Base-by-base conservation (phyloP, 2,888 invertebrate species). In the Noctua fimbriata region DNA sequence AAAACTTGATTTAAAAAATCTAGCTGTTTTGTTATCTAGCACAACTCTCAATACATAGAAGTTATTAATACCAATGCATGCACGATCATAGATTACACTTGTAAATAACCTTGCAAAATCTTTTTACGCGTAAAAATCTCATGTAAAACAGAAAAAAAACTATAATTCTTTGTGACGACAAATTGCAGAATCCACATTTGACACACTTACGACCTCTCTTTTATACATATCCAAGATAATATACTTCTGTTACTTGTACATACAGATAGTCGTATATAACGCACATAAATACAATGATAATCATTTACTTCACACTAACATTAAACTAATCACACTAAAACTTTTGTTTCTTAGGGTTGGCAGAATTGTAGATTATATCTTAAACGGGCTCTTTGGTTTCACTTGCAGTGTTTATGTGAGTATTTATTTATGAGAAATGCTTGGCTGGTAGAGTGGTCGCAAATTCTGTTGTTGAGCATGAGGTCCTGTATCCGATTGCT, bases 261-360 rank as follows among this genome's bases (percentile, higher is more conserved):
- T 16, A 84, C 36, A 52, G 12, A 21, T 0, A 55, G 9, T 72
- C 63, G 32, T 82, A 47, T 75, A 70, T 69, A 75, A 78, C 60
- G 28, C 0, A 44, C 79, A 83, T 83, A 83, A 73, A 86, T 75
- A 86, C 75, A 65, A 67, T 73, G 63, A 55, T 76, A 69, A 83
- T 81, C 69, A 70, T 75, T 69, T 69, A 76, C 36, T 86, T 83
- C 69, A 21, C 75, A 24, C 66, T 60, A 36, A 70, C 70, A 86
- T 84, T 74, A 78, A 55, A 82, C 69, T 82, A 78, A 78, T 83
- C 70, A 72, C 71, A 52, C 21, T 73, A 18, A 75, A 75, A 73
- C 16, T 75, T 77, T 69, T 52, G 3, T 16, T 36, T 16, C 1
- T 16, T 55, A 84, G 84, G 84, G 84, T 5, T 86, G 84, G 44